Evolutionary conservation across 2,888 invertebrate species (phyloP), one percentile per base, ranked within the genome.

Genomic region (Clanis bilineata): DNA sequence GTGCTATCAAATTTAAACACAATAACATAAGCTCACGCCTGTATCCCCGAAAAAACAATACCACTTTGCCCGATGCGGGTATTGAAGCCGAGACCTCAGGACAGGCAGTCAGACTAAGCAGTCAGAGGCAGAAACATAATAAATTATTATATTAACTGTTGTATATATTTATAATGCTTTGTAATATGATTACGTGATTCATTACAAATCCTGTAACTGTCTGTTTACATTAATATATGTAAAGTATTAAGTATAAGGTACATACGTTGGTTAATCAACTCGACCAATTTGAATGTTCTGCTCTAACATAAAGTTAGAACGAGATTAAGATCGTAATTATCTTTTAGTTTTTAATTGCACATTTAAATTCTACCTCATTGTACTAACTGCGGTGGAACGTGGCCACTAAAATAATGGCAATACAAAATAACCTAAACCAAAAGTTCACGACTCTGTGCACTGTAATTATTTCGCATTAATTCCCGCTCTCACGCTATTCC

Each of bases 391-490:
- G 28, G 32, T 18, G 32, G 51, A n/a, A 56, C 56, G 23, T 56
- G 15, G 3, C 47, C 15, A 56, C 56, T 39, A 39, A 38, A 56
- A 39, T 39, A 39, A 39, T 39, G 36, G 9, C 12, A 23, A 39
- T 39, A 56, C 28, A 22, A 69, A 72, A 71, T 72, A 72, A 73
- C 65, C 68, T 69, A 68, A 75, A 77, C 47, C 51, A 28, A 51
- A 51, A 51, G 51, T 51, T 51, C 32, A 72, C 68, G 64, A 60
- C 63, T 36, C 36, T 66, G 64, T 68, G 68, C 73, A 71, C 68
- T 65, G 71, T 77, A 80, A 81, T 83, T 81, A 83, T 79, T 80
- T 75, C 69, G 62, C 65, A 71, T 72, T 78, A 82, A 79, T 77
- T 77, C 66, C 61, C 67, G 61, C 66, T 68, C 72, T 72, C 80